Percentiles rank a stretch among this genome's conserved stretches.
phyloP scores from a whole-genome alignment of 1,140 invertebrate genomes.

The Drosophila lacteicornis region DNA sequence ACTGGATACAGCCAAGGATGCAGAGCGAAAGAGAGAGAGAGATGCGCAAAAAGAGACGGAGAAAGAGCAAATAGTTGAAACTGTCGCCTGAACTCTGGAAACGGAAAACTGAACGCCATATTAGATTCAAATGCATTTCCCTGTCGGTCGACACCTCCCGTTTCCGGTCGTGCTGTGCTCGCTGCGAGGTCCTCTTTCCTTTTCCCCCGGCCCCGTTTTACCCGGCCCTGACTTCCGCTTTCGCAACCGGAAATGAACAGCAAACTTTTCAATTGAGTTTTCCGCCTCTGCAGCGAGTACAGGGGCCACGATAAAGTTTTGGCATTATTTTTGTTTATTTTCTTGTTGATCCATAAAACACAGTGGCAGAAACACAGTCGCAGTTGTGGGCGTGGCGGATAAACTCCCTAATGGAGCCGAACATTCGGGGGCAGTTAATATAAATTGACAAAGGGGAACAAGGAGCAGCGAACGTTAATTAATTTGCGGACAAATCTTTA shows the following conservation, averaged over 20 bases:
- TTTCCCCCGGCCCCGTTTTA: slow-evolving; percentile 2
- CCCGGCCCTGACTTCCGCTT: slow-evolving; percentile 21
- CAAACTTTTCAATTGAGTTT: slow-evolving; percentile 79
- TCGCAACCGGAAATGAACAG: slow-evolving; percentile 67
- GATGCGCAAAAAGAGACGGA: not conserved
- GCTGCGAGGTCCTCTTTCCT: not conserved
- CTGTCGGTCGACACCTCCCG: slow-evolving; percentile 67
- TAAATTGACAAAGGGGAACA: slow-evolving; percentile 42
- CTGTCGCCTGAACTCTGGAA: slow-evolving; percentile 50
- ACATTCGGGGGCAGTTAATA: slow-evolving; percentile 39
- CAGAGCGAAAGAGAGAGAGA: not conserved
- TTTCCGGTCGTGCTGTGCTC: slow-evolving; percentile 39
- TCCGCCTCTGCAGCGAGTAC: slow-evolving; percentile 44
- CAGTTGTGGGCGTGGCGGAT: slow-evolving; percentile 14
- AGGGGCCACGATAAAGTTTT: slow-evolving; percentile 60
- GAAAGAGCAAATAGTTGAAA: slow-evolving; percentile 47
- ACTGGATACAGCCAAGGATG: slow-evolving; percentile 35
- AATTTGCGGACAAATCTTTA: slow-evolving; percentile 61
- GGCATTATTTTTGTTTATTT: slow-evolving; percentile 74
- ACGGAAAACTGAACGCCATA: slow-evolving; percentile 73
- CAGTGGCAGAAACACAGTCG: slow-evolving; percentile 6
- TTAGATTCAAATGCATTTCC: slow-evolving; percentile 78
- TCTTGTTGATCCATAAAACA: slow-evolving; percentile 66
- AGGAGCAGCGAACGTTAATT: slow-evolving; percentile 49
- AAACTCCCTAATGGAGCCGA: slow-evolving; percentile 49